Conservation (phyloP, 1,140 invertebrate species). For the Thalassaphorura encarpata region DNA sequence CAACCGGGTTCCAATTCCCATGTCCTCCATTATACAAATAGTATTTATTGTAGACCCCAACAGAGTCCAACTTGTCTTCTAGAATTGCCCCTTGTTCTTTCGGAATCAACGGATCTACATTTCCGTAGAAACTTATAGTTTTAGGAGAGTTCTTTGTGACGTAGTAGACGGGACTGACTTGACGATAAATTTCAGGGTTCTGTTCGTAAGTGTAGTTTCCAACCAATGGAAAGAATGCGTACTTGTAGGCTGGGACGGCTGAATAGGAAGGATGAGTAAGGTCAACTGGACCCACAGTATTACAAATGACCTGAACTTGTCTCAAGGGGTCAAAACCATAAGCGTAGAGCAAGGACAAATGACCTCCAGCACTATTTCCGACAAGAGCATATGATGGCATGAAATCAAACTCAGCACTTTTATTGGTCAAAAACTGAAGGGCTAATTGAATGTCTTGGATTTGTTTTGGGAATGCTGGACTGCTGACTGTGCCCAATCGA, state of each 20-base stretch:
- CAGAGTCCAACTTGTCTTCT: background rate
- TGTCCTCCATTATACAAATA: background rate
- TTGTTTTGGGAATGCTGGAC: conserved; percentile 1
- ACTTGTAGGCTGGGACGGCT: background rate
- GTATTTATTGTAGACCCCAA: conserved; percentile 3
- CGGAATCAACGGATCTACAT: background rate
- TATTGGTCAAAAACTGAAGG: background rate
- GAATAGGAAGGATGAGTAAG: background rate
- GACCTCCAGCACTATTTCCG: background rate
- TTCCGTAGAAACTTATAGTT: conserved; percentile 2
- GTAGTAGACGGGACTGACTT: conserved; percentile 1
- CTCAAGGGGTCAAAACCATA: background rate
- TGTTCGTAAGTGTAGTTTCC: background rate
- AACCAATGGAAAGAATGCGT: background rate
- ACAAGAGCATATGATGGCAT: background rate
- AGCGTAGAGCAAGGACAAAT: background rate
- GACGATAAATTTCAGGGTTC: background rate
- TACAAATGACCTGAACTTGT: background rate
- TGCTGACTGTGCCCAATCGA: background rate
- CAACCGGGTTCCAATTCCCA: background rate
- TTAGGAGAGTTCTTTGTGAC: background rate
- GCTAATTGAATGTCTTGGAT: background rate
- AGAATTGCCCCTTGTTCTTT: background rate
- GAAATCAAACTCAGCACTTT: background rate
- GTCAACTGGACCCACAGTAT: background rate